phyloP scores from a whole-genome alignment of 2,888 invertebrate species.

The Ophion obscuratus region DNA sequence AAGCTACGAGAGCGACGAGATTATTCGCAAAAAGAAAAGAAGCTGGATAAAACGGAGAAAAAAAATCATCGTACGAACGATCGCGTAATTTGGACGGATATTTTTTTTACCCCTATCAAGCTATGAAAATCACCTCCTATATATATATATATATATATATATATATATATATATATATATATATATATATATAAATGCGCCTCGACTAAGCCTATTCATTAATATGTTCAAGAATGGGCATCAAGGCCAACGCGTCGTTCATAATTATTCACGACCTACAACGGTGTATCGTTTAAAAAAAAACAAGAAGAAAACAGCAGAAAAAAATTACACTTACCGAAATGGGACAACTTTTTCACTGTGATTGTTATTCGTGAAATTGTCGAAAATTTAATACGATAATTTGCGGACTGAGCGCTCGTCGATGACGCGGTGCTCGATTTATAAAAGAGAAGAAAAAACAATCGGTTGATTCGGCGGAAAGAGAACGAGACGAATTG shows the following conservation, averaged over 20 bases:
- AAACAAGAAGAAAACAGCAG: conserved; percentile 12
- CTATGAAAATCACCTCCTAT: conserved; percentile 20
- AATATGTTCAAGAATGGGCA: conserved; percentile 71
- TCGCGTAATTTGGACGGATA: too few relatives aligned
- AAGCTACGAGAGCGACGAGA: conserved; percentile 21
- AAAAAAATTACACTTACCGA: conserved; percentile 23
- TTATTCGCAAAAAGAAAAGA: conserved; percentile 13
- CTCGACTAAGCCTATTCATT: conserved; percentile 71
- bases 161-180: too few relatives aligned
- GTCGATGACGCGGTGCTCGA: conserved; percentile 65
- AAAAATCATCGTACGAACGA: neutral
- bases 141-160: conserved; percentile 1
- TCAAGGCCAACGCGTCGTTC: conserved; percentile 60
- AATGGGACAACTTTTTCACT: conserved; percentile 67
- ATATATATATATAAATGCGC: conserved; percentile 54
- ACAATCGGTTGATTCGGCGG: conserved; percentile 31
- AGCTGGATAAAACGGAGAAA: neutral
- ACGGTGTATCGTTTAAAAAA: conserved; percentile 33
- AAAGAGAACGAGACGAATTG: neutral
- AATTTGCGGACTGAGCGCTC: conserved; percentile 60
- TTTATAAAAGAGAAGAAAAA: conserved; percentile 53
- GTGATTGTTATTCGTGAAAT: conserved; percentile 63
- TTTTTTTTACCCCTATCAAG: conserved; percentile 17
- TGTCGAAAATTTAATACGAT: conserved; percentile 56
- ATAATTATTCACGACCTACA: conserved; percentile 41